These are phyloP conservation scores for Calameuta filiformis DNA, from an alignment of 2,888 invertebrate species.

Conservation along the genomic window DNA sequence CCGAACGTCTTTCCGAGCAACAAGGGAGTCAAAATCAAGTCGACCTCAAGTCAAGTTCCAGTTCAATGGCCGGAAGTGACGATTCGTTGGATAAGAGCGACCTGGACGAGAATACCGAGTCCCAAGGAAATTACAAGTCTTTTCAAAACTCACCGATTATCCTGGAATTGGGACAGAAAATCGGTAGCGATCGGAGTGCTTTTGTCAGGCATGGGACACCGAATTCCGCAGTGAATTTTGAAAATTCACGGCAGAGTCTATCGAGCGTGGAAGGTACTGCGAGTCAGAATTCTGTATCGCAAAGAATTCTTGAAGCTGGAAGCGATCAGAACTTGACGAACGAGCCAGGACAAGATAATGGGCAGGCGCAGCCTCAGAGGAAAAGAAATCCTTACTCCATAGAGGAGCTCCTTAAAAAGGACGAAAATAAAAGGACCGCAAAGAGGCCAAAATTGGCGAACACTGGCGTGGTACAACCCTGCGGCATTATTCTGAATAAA, in stretches of 20 bases:
- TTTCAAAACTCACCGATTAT: conserved; percentile 55
- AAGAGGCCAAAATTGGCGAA: conserved; percentile 62
- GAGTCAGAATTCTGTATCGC: conserved; percentile 21
- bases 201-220: conserved; percentile 55
- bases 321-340: conserved; percentile 24
- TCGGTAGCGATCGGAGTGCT: conserved; percentile 56
- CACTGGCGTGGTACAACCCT: conserved; percentile 71
- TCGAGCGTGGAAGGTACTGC: conserved; percentile 21
- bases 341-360: conserved; percentile 29
- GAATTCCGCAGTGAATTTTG: conserved; percentile 32
- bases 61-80: conserved; percentile 69
- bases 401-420: conserved; percentile 86
- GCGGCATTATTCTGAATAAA: conserved; percentile 71
- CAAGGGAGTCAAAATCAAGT: conserved; percentile 48
- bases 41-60: conserved; percentile 68
- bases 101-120: conserved; percentile 58
- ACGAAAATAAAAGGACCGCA: conserved; percentile 71
- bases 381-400: conserved; percentile 89
- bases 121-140: conserved; percentile 54
- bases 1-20: conserved; percentile 55
- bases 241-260: conserved; percentile 36
- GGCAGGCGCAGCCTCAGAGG: conserved; percentile 54
- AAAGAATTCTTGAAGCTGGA: conserved; percentile 10
- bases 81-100: conserved; percentile 71
- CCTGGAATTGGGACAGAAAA: conserved; percentile 53